Conservation (phyloP, 2,888 invertebrate genomes). For the Athalia rosae region DNA sequence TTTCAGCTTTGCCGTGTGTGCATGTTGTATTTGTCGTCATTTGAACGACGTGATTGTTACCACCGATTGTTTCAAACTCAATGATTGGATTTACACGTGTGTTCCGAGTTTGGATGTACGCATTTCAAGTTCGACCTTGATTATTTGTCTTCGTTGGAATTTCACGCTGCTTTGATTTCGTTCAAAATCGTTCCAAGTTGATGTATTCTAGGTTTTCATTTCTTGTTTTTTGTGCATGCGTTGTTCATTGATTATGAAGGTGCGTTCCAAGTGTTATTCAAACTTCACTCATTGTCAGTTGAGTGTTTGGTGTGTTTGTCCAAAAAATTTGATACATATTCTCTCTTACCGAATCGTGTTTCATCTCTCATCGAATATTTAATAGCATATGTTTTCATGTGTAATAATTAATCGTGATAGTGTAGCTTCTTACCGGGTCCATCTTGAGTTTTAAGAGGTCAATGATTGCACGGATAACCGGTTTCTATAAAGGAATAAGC, state of each 20-base stretch:
- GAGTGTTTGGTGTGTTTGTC: background rate
- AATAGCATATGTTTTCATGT: background rate
- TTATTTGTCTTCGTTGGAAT: constrained; percentile 16
- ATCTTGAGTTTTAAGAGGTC: constrained; percentile 6
- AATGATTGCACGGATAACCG: constrained; percentile 5
- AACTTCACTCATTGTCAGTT: no score
- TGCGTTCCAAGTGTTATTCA: background rate
- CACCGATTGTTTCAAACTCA: background rate
- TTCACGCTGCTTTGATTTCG: background rate
- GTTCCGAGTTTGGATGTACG: background rate
- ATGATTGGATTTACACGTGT: background rate
- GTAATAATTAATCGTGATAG: constrained; percentile 27
- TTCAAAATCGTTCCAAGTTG: background rate
- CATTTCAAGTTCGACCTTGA: constrained; percentile 12
- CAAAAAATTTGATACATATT: background rate
- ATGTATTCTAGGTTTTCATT: background rate
- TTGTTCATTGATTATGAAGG: background rate
- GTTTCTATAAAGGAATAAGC: constrained; percentile 40
- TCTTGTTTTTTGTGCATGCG: background rate
- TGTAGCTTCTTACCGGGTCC: constrained; percentile 37
- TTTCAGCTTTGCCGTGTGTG: background rate
- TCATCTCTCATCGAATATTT: background rate
- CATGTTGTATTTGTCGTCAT: background rate
- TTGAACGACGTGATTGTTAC: background rate
- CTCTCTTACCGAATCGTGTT: background rate